A percentile compares a stretch with the other conserved stretches of the same genome.
phyloP scores from a whole-genome alignment of 2,797 vertebrate species.

The Vireo griseus region DNA sequence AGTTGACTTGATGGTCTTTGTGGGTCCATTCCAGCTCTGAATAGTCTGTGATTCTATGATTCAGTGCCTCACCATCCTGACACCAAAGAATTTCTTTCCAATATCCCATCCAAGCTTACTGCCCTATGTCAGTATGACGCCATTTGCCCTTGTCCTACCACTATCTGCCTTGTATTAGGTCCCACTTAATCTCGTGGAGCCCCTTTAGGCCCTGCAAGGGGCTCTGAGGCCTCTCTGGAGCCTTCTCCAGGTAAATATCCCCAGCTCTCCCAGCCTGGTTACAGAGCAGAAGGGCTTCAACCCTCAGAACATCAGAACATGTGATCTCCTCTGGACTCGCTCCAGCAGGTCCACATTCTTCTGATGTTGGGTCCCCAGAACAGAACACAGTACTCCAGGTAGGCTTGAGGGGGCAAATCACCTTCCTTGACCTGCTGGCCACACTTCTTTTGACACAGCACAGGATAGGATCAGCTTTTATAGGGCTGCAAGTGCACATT shows the following conservation, averaged over 20 bases:
- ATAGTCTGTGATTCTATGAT: background rate
- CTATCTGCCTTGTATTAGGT: background rate
- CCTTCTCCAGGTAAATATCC: background rate
- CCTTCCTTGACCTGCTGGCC: background rate
- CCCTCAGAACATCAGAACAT: background rate
- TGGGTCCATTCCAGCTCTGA: background rate
- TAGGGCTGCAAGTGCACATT: background rate
- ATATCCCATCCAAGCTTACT: background rate
- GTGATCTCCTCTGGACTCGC: background rate
- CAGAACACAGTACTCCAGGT: background rate
- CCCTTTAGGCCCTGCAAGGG: background rate
- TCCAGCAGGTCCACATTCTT: background rate
- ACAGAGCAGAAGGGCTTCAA: background rate
- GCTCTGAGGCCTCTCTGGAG: background rate
- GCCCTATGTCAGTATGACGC: background rate
- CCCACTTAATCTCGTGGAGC: background rate
- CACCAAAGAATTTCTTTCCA: background rate
- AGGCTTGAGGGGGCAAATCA: background rate
- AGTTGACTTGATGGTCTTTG: background rate
- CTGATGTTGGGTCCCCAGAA: background rate
- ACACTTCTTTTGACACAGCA: background rate
- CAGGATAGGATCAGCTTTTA: background rate
- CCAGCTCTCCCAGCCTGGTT: background rate
- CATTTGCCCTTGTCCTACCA: background rate
- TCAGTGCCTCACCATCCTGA: background rate